Evolutionary conservation across 1,140 invertebrate genomes (phyloP).

Genomic region (Dinoponera quadriceps): DNA sequence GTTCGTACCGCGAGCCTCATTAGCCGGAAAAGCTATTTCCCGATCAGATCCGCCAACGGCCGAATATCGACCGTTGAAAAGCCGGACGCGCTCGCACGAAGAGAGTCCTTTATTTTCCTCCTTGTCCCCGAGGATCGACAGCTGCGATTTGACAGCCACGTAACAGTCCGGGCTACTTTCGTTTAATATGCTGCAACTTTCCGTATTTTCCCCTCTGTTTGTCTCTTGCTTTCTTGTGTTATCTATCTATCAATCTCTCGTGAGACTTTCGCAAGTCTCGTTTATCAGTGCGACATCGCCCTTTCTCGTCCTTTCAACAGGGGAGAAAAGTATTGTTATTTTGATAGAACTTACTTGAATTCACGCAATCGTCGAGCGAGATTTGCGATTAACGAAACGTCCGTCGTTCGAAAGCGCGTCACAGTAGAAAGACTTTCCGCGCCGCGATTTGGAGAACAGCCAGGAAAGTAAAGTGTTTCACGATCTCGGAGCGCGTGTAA

Average conservation of each 20-base stretch:
- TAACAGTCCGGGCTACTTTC: slow-evolving; percentile 23
- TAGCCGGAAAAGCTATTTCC: slow-evolving; percentile 72
- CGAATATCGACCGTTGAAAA: slow-evolving; percentile 61
- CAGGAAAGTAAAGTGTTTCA: slow-evolving; percentile 37
- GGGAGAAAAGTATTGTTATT: neutral
- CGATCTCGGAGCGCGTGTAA: slow-evolving; percentile 7
- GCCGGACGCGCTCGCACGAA: slow-evolving; percentile 22
- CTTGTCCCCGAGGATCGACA: slow-evolving; percentile 42
- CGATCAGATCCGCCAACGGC: slow-evolving; percentile 57
- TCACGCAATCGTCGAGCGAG: neutral
- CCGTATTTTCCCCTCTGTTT: neutral
- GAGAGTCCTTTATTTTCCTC: slow-evolving; percentile 42
- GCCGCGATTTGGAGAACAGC: slow-evolving; percentile 21
- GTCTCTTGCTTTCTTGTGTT: too few species aligned
- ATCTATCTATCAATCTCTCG: too few species aligned
- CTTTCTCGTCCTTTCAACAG: too few species aligned
- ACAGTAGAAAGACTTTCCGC: neutral
- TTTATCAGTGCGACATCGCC: too few species aligned
- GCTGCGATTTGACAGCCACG: slow-evolving; percentile 15
- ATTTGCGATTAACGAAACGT: neutral
- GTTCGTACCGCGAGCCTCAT: slow-evolving; percentile 64
- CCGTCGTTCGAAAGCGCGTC: neutral
- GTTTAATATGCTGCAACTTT: slow-evolving; percentile 14
- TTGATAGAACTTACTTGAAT: neutral
- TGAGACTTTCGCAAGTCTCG: too few species aligned